Evolutionary conservation across 2,797 vertebrate genomes (phyloP), one percentile per base, ranked within the genome.

Genomic region (Sternarchorhynchus goeldii): DNA sequence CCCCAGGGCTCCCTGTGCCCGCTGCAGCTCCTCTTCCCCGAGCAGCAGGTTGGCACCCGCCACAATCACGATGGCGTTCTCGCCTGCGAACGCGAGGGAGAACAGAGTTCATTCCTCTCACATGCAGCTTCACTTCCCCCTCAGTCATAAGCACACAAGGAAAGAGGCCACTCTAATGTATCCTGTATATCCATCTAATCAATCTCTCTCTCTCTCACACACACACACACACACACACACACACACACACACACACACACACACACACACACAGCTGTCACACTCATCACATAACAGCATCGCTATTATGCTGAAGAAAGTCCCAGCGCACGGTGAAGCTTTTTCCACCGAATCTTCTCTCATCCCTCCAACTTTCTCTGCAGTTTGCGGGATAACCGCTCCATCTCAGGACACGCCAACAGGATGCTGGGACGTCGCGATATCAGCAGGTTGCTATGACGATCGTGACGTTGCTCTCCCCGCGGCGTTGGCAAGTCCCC

Each of bases 41-140:
- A 99, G 90, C 87, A 97, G 91, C 88, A 99, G 90, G 89, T 99
- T 99, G 84, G 97, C 96, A 84, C 96, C 97, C 4, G 96, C 95
- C 76, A 99, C 96, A 31, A 99, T 97, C 80, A 98, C 94, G 63
- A 99, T 97, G 88, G 95, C 94, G 73, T 99, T 99, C 90, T 98
- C 94, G 86, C 97, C 98, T 99, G 89, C 45, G 32, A 67, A 81
- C 14, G 63, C 34, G 73, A 82, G 31, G 7, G 39, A 36, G 50
- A 16, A n/a, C 17, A 0, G 31, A n/a, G 5, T 53, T 56, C 3
- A 12, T 12, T 50, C 45, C 45, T 8, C 41, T 14, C 10, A 50
- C 2, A 50, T 12, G 45, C 45, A 63, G 41, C 1, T 41, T 59
- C 17, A 31, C 18, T 60, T 25, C 1, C 31, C 25, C 25, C 8